Base-by-base conservation (phyloP, 1,140 invertebrate genomes). In the Pteromalus puparum region DNA sequence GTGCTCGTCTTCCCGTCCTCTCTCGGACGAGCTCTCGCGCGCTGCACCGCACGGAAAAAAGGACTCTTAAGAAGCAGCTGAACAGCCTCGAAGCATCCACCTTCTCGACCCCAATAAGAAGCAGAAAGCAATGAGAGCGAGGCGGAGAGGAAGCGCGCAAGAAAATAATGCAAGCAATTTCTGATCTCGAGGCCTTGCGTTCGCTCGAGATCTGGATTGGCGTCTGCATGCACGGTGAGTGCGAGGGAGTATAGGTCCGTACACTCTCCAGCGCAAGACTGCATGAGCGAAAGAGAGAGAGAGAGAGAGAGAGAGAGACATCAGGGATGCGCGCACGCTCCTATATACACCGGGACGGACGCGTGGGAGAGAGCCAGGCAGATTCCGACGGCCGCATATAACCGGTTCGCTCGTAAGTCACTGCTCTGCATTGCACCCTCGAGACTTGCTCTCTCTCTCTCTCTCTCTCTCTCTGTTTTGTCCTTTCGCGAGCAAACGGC, bases 151-250 rank as follows among this genome's bases (percentile, higher is more conserved):
- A 28, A 28, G 67, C 26, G 65, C 26, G 70, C 70, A 82, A 83
- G 81, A 83, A 83, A 68, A 83, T 83, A 83, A 83, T 61, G 70
- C 79, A 81, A 38, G 79, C 79, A 81, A 81, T 81, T 81, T 81
- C 78, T 48, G 79, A 72, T 24, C 67, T 61, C 21, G 53, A 61
- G 53, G 53, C 53, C 53, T 18, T 38, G 34, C 38, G 12, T 73
- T 42, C 73, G 38, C 38, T 24, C 21, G 42, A 75, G 38, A 75
- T 75, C 73, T 75, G 73, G 73, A 75, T 75, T 42, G 42, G 73
- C 42, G 42, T 75, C 18, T 75, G 38, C 42, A 26, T 73, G 70
- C 30, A 13, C 7, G 7, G 28, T 3, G 18, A 34, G 24, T 46
- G 73, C 42, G 73, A 46, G 73, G 73, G 73, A 75, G 73, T 46